Percentiles rank a stretch among this genome's conserved stretches.
Conservation (phyloP, 2,113 vertebrate species). For the Bothrops jararaca region DNA sequence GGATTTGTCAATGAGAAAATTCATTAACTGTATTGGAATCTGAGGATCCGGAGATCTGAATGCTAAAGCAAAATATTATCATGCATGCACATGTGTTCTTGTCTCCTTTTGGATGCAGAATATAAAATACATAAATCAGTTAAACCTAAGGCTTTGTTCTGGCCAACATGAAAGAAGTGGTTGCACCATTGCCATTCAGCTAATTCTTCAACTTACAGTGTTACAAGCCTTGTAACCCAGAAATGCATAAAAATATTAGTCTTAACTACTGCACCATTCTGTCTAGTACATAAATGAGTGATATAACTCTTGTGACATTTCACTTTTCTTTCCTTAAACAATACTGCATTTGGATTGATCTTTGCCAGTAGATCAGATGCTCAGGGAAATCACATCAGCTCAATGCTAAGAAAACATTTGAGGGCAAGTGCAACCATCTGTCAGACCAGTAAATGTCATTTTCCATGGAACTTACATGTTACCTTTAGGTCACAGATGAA, state of each 20-base stretch:
- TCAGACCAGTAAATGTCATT: constrained; percentile 29
- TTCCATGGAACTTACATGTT: constrained; percentile 38
- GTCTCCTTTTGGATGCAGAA: not conserved
- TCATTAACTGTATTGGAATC: not conserved
- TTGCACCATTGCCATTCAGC: not conserved
- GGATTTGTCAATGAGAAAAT: not conserved
- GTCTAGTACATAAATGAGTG: fast-evolving
- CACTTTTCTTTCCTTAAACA: constrained; percentile 19
- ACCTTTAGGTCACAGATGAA: constrained; percentile 28
- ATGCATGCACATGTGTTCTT: not conserved
- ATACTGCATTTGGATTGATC: constrained; percentile 3
- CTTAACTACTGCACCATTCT: not conserved
- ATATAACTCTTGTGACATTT: not conserved
- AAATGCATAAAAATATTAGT: not conserved
- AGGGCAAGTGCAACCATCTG: not conserved
- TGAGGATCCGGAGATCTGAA: not conserved
- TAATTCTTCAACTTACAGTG: fast-evolving
- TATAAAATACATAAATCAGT: not conserved
- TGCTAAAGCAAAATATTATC: not conserved
- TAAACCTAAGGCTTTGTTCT: not conserved
- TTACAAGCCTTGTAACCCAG: not conserved
- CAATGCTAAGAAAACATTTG: constrained; percentile 12
- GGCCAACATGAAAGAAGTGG: not conserved
- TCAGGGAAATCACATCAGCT: constrained; percentile 15
- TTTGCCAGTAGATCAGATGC: not conserved